These are phyloP conservation scores for Nibea coibor DNA, from an alignment of 2,113 vertebrate genomes.

Conservation along the genomic window DNA sequence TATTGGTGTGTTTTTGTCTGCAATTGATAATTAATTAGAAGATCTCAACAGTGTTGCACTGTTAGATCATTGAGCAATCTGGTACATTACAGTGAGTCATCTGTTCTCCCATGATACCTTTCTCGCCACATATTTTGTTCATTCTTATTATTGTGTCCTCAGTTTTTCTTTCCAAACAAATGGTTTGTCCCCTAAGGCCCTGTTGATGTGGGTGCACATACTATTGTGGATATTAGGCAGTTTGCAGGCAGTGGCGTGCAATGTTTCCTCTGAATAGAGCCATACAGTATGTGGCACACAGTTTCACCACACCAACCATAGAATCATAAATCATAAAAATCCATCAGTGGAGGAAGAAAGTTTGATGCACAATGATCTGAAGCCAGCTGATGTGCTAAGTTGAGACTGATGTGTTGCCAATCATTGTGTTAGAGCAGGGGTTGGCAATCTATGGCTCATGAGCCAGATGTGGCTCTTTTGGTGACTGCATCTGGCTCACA, in stretches of 20 bases:
- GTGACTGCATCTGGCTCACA: too few species aligned
- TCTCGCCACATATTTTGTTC: not conserved
- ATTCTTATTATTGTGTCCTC: not conserved
- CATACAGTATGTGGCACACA: not conserved
- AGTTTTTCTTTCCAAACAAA: not conserved
- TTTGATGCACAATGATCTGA: too few species aligned
- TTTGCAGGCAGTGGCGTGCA: not conserved
- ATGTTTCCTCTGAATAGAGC: not conserved
- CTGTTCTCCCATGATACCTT: constrained; percentile 2
- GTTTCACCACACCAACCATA: too few species aligned
- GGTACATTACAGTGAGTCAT: not conserved
- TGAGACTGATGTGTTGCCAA: too few species aligned
- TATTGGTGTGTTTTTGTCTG: not conserved
- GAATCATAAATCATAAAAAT: too few species aligned
- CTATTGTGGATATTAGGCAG: not conserved
- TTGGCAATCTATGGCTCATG: too few species aligned
- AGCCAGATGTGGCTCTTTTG: too few species aligned
- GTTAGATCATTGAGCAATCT: not conserved
- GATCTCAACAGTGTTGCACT: not conserved
- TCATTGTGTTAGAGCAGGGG: too few species aligned
- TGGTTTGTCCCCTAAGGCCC: not conserved
- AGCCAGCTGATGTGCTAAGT: too few species aligned
- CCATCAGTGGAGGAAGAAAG: too few species aligned
- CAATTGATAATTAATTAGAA: not conserved
- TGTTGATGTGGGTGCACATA: not conserved